A percentile compares a stretch with the other conserved stretches of the same genome.
These are phyloP conservation scores for Hydrolagus colliei DNA, from an alignment of 2,797 vertebrate species.

Conservation along the genomic window DNA sequence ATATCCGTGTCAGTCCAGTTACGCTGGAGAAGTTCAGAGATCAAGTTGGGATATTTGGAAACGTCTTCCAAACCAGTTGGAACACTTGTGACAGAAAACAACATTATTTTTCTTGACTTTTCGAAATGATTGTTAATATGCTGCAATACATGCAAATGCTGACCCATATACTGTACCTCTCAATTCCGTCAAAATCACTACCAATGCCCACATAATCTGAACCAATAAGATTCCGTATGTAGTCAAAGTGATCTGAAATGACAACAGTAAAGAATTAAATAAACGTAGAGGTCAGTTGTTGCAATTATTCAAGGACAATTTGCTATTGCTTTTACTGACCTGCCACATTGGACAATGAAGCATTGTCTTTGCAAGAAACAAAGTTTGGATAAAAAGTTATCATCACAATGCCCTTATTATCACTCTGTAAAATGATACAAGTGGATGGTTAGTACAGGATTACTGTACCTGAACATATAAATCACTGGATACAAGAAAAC, in stretches of 20 bases:
- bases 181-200: conserved; percentile 24
- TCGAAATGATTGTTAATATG: neutral
- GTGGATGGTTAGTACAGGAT: neutral
- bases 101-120: neutral
- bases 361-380: conserved; percentile 17
- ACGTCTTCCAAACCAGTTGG: conserved; percentile 30
- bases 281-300: neutral
- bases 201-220: conserved; percentile 29
- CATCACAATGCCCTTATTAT: conserved; percentile 30
- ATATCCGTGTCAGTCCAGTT: conserved; percentile 27
- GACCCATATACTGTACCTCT: conserved; percentile 10
- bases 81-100: neutral
- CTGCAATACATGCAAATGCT: neutral
- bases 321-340: neutral
- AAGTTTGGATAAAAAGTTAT: conserved; percentile 24
- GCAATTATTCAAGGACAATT: neutral
- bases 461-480: neutral
- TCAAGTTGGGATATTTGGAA: conserved; percentile 30
- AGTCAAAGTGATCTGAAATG: conserved; percentile 31
- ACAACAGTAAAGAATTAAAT: neutral
- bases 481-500: neutral
- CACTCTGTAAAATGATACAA: conserved; percentile 19
- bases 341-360: conserved; percentile 30
- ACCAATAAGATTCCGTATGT: conserved; percentile 14
- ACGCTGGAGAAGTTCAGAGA: conserved; percentile 22